Percentiles rank a stretch among this genome's conserved stretches.
phyloP scores from a whole-genome alignment of 2,113 vertebrate genomes.

The Orthonyx spaldingii region DNA sequence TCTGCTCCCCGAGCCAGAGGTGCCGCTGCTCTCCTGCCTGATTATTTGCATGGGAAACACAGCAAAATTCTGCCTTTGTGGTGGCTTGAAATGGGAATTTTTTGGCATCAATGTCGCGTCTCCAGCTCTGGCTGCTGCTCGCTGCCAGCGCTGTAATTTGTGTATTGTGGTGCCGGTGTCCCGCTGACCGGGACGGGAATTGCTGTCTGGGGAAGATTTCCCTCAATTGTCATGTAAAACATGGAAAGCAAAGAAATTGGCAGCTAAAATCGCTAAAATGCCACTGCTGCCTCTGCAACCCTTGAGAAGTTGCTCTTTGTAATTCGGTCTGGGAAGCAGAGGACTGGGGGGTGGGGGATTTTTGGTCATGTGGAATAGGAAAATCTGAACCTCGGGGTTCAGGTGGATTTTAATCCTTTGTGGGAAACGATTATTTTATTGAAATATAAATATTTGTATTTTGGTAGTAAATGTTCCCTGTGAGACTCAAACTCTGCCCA shows the following conservation, averaged over 20 bases:
- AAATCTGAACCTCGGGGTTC: neutral
- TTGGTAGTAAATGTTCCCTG: fast-evolving
- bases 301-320: neutral
- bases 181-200: neutral
- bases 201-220: neutral
- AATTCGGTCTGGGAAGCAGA: neutral
- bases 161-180: neutral
- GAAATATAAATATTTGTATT: neutral
- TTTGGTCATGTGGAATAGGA: neutral
- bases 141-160: neutral
- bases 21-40: neutral
- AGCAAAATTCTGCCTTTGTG: neutral
- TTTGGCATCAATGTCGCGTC: neutral
- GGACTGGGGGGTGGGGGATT: neutral
- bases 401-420: neutral
- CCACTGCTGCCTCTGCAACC: neutral
- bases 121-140: neutral
- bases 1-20: neutral
- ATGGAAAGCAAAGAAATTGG: neutral
- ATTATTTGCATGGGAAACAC: neutral
- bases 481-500: neutral
- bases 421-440: neutral
- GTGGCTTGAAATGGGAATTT: neutral
- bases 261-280: neutral
- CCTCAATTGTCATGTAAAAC: neutral